Evolutionary conservation across 2,888 invertebrate species (phyloP).

Genomic region (Cephus pulcher): DNA sequence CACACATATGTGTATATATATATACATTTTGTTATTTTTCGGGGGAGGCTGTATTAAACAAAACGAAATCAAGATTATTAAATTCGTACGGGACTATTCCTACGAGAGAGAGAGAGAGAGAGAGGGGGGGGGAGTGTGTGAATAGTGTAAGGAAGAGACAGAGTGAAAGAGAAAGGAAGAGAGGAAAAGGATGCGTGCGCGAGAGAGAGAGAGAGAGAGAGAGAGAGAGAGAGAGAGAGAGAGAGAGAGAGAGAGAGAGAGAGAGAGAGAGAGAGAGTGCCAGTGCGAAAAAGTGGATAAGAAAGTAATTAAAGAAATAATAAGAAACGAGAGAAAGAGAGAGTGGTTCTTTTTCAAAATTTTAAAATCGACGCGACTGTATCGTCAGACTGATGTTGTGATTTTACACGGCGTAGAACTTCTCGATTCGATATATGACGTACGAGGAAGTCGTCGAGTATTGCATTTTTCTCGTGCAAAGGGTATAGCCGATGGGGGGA

Average conservation of each 20-base stretch:
- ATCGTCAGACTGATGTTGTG: conserved; percentile 52
- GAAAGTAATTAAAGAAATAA: not conserved
- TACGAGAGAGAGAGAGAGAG: conserved; percentile 32
- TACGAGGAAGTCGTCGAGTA: conserved; percentile 13
- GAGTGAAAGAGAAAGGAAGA: not conserved
- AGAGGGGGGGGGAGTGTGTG: conserved; percentile 21
- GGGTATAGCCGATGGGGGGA: not conserved
- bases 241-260: too few relatives aligned
- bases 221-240: not conserved
- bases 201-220: too few relatives aligned
- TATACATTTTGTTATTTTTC: conserved; percentile 58
- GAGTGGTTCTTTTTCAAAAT: conserved; percentile 49
- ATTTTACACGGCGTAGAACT: conserved; percentile 40
- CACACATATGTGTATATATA: conserved; percentile 37
- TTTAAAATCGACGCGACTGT: conserved; percentile 40
- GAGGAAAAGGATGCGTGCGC: not conserved
- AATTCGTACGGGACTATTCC: conserved; percentile 39
- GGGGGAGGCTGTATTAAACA: conserved; percentile 28
- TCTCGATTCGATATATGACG: conserved; percentile 20
- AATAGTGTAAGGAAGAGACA: not conserved
- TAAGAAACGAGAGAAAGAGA: conserved; percentile 27
- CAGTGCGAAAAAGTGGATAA: not conserved
- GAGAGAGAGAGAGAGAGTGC: not conserved
- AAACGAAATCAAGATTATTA: conserved; percentile 38
- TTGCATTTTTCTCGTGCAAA: conserved; percentile 3